Conservation (phyloP, 2,113 vertebrate genomes). For the Cheilinus undulatus region DNA sequence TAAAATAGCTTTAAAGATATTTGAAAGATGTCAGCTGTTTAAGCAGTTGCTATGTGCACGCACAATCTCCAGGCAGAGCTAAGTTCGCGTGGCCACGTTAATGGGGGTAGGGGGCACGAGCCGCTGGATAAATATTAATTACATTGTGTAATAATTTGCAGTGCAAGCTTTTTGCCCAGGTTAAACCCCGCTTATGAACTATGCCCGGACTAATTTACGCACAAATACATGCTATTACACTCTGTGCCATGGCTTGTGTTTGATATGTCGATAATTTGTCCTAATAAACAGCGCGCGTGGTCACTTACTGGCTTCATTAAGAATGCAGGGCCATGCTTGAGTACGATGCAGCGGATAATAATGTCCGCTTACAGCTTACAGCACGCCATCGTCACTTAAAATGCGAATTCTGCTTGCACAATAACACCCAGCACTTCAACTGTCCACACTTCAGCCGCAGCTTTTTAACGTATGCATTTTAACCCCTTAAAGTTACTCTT, state of each 20-base stretch:
- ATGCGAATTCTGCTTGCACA: slow-evolving; percentile 12
- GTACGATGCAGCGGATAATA: not conserved
- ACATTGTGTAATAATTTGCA: slow-evolving; percentile 47
- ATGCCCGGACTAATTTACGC: not conserved
- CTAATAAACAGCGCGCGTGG: slow-evolving; percentile 1
- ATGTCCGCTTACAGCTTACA: not conserved
- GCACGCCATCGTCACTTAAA: slow-evolving; percentile 24
- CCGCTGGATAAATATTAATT: slow-evolving; percentile 40
- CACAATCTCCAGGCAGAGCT: slow-evolving; percentile 40
- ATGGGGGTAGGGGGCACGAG: slow-evolving; percentile 45
- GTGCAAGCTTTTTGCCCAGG: not conserved
- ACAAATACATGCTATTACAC: not conserved
- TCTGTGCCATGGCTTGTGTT: not conserved
- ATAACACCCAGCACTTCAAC: slow-evolving; percentile 47
- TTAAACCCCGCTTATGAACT: not conserved
- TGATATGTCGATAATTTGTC: not conserved
- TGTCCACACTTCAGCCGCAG: slow-evolving; percentile 18
- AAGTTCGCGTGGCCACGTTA: slow-evolving; percentile 66
- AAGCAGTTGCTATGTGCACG: slow-evolving; percentile 34
- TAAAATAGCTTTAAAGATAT: not conserved
- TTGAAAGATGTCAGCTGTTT: slow-evolving; percentile 38
- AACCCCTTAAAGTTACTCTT: slow-evolving; percentile 14
- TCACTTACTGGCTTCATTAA: not conserved
- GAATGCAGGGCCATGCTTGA: not conserved
- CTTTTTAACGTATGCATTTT: not conserved